Evolutionary conservation across 2,888 invertebrate species (phyloP), one percentile per base, ranked within the genome.

Genomic region (Apotomis turbidana): DNA sequence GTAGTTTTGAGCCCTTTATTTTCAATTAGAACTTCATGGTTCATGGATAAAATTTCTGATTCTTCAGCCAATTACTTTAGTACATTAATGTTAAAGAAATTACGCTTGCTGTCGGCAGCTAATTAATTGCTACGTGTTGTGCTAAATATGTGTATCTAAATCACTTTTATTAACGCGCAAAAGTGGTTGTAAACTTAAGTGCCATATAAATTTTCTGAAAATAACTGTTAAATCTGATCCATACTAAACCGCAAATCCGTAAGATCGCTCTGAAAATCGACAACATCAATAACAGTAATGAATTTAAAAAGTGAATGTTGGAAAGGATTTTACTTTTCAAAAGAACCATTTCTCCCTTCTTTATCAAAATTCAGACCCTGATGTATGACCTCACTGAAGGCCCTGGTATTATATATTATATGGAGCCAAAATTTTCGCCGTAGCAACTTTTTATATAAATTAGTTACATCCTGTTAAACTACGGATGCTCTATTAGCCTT

Each of bases 91-190:
- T 61, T 60, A 76, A 58, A 74, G 64, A 79, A 80, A 81, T 78
- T 79, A 78, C 71, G 76, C 74, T 73, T 69, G 77, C 72, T 78
- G 77, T 77, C 75, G 71, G 72, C 54, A 74, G 70, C 74, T 79
- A 77, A 82, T 75, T 74, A 70, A 76, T 77, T 76, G 76, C 36
- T 46, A 27, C 36, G 54, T 15, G 51, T n/a, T 36, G 54, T 61
- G 61, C 61, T 67, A 61, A 67, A 62, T 67, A 67, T 61, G 5
- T n/a, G 54, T 54, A 66, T 13, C 41, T 71, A 71, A 71, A 71
- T 71, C 61, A 67, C 67, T 57, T 61, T 70, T 70, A 70, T 63
- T 61, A 61, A 62, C 67, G 51, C 41, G 71, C 63, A 60, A 71
- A 71, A 54, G 52, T 49, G 71, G 66, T 36, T 67, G 66, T 71